These are phyloP conservation scores for Ferrisia virgata DNA, from an alignment of 2,888 invertebrate genomes.

Conservation along the genomic window DNA sequence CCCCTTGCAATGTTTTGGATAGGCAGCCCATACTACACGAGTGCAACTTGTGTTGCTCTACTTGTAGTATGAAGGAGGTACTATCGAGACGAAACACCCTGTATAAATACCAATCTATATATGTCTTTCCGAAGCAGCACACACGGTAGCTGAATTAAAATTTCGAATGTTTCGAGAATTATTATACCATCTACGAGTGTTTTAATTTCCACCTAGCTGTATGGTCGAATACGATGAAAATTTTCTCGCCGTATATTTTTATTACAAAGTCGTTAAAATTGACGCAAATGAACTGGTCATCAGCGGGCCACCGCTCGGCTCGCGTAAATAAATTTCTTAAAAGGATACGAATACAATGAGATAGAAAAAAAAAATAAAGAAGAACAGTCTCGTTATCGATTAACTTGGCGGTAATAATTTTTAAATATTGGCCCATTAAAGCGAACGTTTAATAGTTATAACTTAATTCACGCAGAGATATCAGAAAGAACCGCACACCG, in stretches of 20 bases:
- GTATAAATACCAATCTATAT: too few species aligned
- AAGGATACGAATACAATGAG: background rate
- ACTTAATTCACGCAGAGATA: constrained; percentile 43
- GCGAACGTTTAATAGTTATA: constrained; percentile 41
- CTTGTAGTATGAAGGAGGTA: too few species aligned
- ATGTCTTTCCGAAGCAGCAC: too few species aligned
- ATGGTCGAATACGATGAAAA: background rate
- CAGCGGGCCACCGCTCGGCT: background rate
- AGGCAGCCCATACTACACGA: too few species aligned
- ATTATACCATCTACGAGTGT: background rate
- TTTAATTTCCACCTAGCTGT: background rate
- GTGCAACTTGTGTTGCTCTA: too few species aligned
- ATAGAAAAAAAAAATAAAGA: background rate
- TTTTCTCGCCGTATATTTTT: background rate
- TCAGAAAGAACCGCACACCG: constrained; percentile 33
- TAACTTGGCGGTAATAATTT: constrained; percentile 24
- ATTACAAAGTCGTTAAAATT: background rate
- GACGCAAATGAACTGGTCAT: background rate
- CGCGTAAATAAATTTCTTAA: background rate
- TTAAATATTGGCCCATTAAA: constrained; percentile 40
- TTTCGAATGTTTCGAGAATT: background rate
- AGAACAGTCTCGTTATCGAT: constrained; percentile 39
- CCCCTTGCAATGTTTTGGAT: too few species aligned
- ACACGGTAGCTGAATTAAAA: background rate
- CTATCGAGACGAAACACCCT: too few species aligned